Evolutionary conservation across 2,888 invertebrate genomes (phyloP), one percentile per base, ranked within the genome.

Genomic region (Odontothrips loti): DNA sequence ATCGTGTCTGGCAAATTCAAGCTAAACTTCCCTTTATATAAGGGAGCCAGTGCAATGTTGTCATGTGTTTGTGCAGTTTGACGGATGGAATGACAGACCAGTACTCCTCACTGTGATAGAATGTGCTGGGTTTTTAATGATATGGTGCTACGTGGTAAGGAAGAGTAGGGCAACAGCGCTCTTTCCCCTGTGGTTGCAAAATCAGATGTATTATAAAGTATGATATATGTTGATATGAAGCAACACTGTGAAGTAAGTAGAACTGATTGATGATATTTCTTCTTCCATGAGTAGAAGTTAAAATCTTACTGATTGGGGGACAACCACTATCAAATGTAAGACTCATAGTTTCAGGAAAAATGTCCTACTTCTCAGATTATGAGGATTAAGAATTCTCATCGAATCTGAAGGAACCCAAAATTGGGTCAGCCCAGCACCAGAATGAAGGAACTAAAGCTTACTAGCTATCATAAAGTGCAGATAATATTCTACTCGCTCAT

Each of bases 91-190:
- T 27, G 68, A 75, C 27, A 75, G 68, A 75, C 68, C 68, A 75
- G 68, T 75, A 75, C 68, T 75, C 68, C 68, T 75, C 68, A 75
- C 68, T 75, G 68, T 75, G 68, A 75, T 75, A 75, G 68, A 75
- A 75, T 75, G 68, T 75, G 68, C 68, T 75, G 68, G 68, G 23
- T 75, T 75, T 75, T 75, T 75, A 75, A 75, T 75, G 68, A 27
- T 27, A 27, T 75, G 68, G 68, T 75, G 68, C 68, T 75, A 75
- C n/a, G 68, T 75, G 68, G 68, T 75, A 27, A 75, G 68, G 27
- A 75, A 68, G 68, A 68, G n/a, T 23, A 68, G 23, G 23, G 23
- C 1, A 68, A 58, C 58, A 58, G 20, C 20, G 17, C 58, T 58
- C 58, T 75, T 75, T 4, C 27, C 68, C 68, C 68, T 75, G n/a